Evolutionary conservation across 2,113 vertebrate genomes (phyloP).

Genomic region (Coturnix japonica): DNA sequence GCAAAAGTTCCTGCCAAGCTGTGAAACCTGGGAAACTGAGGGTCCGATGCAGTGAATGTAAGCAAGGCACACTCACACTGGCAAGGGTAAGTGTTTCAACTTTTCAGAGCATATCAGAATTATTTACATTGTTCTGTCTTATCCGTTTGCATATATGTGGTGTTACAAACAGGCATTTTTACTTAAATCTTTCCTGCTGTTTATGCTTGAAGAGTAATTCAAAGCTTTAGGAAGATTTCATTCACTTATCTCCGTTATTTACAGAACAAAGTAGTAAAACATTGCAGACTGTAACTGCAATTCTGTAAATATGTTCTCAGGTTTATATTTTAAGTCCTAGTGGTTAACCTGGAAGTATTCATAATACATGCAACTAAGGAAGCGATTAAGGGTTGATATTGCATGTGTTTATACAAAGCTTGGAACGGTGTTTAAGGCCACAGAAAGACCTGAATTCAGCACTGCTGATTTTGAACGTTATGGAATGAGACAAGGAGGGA

Average conservation of each 20-base stretch:
- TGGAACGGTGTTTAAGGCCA: neutral
- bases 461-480: neutral
- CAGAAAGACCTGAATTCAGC: neutral
- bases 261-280: neutral
- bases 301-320: neutral
- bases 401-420: neutral
- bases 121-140: neutral
- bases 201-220: neutral
- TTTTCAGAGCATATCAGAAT: neutral
- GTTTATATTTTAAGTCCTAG: neutral
- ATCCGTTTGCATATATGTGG: neutral
- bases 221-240: neutral
- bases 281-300: neutral
- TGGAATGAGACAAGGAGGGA: neutral
- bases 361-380: neutral
- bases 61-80: slow-evolving; percentile 84
- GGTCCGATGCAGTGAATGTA: slow-evolving; percentile 84
- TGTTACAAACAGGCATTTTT: neutral
- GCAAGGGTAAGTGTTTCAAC: slow-evolving; percentile 79
- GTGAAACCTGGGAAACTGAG: slow-evolving; percentile 90
- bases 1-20: slow-evolving; percentile 83
- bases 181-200: neutral
- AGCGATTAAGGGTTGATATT: neutral
- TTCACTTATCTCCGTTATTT: neutral
- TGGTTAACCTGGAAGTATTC: neutral